Conservation (phyloP, 2,888 invertebrate genomes). For the Pyrrhosoma nymphula region DNA sequence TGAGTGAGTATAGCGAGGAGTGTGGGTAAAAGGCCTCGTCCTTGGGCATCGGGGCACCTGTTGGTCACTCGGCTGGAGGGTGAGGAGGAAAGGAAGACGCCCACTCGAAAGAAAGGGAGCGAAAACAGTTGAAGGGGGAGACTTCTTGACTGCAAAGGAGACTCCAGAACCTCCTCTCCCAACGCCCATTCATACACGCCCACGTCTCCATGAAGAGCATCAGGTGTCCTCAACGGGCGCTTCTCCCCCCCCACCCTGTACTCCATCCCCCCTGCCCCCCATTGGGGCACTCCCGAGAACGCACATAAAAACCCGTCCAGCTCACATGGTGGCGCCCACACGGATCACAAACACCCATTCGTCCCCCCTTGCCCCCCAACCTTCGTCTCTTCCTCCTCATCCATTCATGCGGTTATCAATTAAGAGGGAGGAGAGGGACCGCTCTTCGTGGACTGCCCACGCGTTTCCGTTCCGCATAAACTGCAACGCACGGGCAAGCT, state of each 20-base stretch:
- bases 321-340: background rate
- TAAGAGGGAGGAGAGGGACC: background rate
- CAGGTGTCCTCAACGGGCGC: conserved; percentile 4
- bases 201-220: background rate
- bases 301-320: background rate
- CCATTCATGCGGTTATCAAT: conserved; percentile 1
- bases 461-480: background rate
- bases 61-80: background rate
- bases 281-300: background rate
- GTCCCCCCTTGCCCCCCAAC: background rate
- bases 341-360: background rate
- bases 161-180: background rate
- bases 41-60: conserved; percentile 1
- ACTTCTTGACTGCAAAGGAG: too few relatives aligned
- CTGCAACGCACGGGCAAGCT: background rate
- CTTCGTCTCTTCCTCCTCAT: too few relatives aligned
- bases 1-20: background rate
- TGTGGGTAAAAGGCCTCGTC: background rate
- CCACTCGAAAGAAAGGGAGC: background rate
- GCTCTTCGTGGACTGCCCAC: background rate
- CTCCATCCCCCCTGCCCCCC: background rate
- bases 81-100: background rate
- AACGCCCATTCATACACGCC: conserved; percentile 3
- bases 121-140: background rate
- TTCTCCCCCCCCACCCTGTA: background rate